Conservation (phyloP, 1,140 invertebrate species). For the Heliconius eleuchia region DNA sequence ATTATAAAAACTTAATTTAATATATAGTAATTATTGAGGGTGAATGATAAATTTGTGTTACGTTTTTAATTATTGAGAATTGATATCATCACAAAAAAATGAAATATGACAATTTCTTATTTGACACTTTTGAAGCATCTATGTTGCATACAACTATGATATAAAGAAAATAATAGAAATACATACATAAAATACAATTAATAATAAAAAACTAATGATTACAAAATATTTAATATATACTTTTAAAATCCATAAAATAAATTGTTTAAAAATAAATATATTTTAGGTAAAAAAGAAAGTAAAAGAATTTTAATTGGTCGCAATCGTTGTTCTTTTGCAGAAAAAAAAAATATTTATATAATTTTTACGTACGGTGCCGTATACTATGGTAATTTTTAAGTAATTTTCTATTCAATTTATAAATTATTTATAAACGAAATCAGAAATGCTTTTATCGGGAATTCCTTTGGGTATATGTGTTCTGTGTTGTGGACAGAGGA, state of each 20-base stretch:
- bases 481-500: background rate
- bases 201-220: too few relatives aligned
- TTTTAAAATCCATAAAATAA: too few relatives aligned
- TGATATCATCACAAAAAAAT: background rate
- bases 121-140: constrained; percentile 8
- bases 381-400: background rate
- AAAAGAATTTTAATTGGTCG: too few relatives aligned
- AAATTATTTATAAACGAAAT: background rate
- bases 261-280: too few relatives aligned
- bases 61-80: background rate
- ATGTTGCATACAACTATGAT: background rate
- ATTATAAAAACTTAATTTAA: background rate
- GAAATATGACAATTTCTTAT: constrained; percentile 3
- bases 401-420: background rate
- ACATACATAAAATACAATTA: too few relatives aligned
- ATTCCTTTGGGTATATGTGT: background rate
- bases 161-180: too few relatives aligned
- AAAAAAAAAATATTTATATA: background rate
- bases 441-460: background rate
- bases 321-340: background rate
- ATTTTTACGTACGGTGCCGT: too few relatives aligned
- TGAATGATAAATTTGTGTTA: background rate
- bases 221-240: too few relatives aligned
- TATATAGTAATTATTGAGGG: background rate
- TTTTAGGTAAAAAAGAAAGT: too few relatives aligned